Percentiles rank a stretch among this genome's conserved stretches.
Conservation (phyloP, 2,113 vertebrate genomes). For the Isichthys henryi region DNA sequence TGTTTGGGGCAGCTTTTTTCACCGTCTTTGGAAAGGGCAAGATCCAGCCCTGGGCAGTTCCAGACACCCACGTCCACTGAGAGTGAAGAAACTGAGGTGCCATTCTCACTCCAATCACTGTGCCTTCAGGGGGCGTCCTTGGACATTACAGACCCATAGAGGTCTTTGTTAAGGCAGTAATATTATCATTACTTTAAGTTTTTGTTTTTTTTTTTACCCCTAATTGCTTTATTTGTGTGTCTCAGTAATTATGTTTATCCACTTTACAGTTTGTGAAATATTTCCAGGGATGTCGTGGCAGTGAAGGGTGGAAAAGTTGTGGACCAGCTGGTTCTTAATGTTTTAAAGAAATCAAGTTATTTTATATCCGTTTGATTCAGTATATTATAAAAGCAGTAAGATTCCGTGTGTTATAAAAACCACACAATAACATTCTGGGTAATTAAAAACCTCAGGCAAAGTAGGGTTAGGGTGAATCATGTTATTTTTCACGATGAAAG, state of each 20-base stretch:
- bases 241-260: not conserved
- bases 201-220: not conserved
- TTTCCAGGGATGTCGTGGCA: not conserved
- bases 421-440: not conserved
- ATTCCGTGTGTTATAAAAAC: not conserved
- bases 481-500: not conserved
- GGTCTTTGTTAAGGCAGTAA: not conserved
- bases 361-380: not conserved
- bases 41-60: conserved; percentile 84
- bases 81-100: conserved; percentile 25
- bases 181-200: not conserved
- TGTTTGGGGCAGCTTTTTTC: conserved; percentile 83
- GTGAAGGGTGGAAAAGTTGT: not conserved
- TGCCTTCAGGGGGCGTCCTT: not conserved
- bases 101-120: not conserved
- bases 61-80: conserved; percentile 49
- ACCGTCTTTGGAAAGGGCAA: conserved; percentile 71
- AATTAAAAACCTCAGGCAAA: not conserved
- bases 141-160: not conserved
- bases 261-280: not conserved
- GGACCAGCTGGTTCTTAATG: not conserved
- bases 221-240: not conserved
- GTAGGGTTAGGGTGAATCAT: not conserved
- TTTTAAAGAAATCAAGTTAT: not conserved
- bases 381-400: not conserved